Evolutionary conservation across 2,797 vertebrate species (phyloP), one percentile per base, ranked within the genome.

Genomic region (Carapus acus): DNA sequence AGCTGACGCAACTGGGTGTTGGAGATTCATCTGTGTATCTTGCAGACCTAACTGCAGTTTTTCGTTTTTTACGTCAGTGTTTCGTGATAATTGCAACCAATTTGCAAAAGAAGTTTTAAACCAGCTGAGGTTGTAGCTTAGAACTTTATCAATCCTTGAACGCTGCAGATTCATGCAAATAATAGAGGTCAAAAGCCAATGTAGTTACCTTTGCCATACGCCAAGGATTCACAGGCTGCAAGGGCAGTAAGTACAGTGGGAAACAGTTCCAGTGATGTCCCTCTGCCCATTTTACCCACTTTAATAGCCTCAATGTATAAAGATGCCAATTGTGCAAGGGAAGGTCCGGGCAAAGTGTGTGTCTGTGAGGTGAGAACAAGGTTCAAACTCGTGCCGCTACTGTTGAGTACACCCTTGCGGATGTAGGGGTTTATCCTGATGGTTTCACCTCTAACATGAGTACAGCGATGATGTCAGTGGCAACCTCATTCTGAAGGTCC

Each of bases 231-330:
- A 61, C 91, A 92, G 41, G 87, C 82, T 14, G 90, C 85, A 43
- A 98, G 73, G 0, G 91, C 90, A 2, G 90, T 93, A 4, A 99
- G 88, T 57, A 99, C 69, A 14, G 93, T 90, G 17, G 96, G 93
- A 41, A 99, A 88, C n/a, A 99, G 78, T 77, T 98, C 96, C 87
- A 99, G 74, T 31, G 96, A 94, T 42, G 93, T 96, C 18, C 95
- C 95, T 5, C 83, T 93, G 39, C 84, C 78, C 68, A 96, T 86
- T 68, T 74, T 89, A 41, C 93, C 90, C 0, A 78, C 84, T 74
- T 90, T 91, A 60, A 99, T 85, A 21, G 90, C 83, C 14, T 91
- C 91, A 65, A 96, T 85, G 81, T 91, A 98, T 3, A 91, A 72
- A 41, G 71, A 89, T 2, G 91, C 92, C 69, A 99, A 76, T 41